Evolutionary conservation across 2,888 invertebrate genomes (phyloP).

Genomic region (Venusia cambrica): DNA sequence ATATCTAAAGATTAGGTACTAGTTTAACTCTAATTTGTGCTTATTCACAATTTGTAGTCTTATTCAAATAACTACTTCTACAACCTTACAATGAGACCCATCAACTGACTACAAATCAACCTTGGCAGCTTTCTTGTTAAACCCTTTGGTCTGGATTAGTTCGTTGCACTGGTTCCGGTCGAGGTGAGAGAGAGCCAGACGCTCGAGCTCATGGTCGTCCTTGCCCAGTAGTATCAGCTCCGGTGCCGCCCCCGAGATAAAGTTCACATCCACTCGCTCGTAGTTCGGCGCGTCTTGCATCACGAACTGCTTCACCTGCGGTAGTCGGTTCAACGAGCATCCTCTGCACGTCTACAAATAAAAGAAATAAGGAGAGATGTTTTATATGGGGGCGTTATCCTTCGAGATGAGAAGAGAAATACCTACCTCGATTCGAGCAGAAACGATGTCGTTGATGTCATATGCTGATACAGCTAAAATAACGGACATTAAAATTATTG

Average conservation of each 20-base stretch:
- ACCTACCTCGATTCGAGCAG: slow-evolving; percentile 69
- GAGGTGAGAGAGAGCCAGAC: slow-evolving; percentile 78
- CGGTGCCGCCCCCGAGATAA: slow-evolving; percentile 84
- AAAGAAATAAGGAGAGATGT: not conserved
- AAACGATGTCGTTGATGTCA: slow-evolving; percentile 55
- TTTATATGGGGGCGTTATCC: slow-evolving; percentile 5
- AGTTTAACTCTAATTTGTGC: no score
- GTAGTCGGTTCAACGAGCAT: slow-evolving; percentile 84
- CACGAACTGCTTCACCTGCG: slow-evolving; percentile 84
- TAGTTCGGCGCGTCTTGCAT: slow-evolving; percentile 85
- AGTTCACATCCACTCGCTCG: slow-evolving; percentile 82
- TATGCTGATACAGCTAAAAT: slow-evolving; percentile 44
- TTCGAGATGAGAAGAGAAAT: not conserved
- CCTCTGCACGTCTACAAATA: slow-evolving; percentile 85
- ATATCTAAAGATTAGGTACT: no score
- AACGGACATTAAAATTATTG: slow-evolving; percentile 36
- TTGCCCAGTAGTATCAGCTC: slow-evolving; percentile 82
- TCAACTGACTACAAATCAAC: slow-evolving; percentile 43
- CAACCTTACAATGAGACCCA: no score
- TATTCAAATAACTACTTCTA: no score
- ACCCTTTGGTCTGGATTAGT: slow-evolving; percentile 82
- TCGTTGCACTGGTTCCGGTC: slow-evolving; percentile 85
- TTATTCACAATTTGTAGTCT: no score
- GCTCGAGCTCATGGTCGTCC: slow-evolving; percentile 82
- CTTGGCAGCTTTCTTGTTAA: slow-evolving; percentile 62